Evolutionary conservation across 2,797 vertebrate species (phyloP), one percentile per base, ranked within the genome.

Genomic region (Heliangelus exortis): DNA sequence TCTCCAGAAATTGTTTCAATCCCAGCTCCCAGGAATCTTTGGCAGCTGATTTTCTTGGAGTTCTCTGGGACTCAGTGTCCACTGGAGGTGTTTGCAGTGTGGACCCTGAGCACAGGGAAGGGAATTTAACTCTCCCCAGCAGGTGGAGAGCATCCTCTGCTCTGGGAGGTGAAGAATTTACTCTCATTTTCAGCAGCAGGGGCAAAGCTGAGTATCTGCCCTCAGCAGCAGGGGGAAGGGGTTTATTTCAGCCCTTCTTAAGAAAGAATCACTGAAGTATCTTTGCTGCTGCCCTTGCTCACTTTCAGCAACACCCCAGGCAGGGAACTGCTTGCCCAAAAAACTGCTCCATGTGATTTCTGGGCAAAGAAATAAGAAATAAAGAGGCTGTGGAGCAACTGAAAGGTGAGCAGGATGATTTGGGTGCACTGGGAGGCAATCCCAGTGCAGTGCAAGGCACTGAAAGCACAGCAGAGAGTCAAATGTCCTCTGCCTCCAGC

Each of bases 21-120:
- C 19, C 12, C 34, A 54, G 43, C 36, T 65, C 59, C 55, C 15
- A 1, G 48, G 15, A 66, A 13, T 20, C 26, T 33, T n/a, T 39
- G 10, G n/a, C 8, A 26, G 58, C 41, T 48, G 53, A 11, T 51
- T 4, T 21, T 41, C n/a, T 41, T 57, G 41, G 15, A 41, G 29
- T 6, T 48, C 45, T 7, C 39, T 22, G 25, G 53, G 28, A 61
- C 20, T 29, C 25, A 66, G 8, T 3, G 6, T 34, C 43, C 68
- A 3, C 0, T 19, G n/a, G 23, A 55, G 7, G 34, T 57, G 34
- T 31, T 31, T 17, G 20, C 9, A 33, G n/a, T 0, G 4, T 8
- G 16, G 14, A 59, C 22, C 68, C 48, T 25, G 71, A 58, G 19
- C 4, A 9, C 41, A 19, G 45, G 50, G 15, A 82, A 41, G 5